These are phyloP conservation scores for Rhagoletis zephyria DNA, from an alignment of 1,140 invertebrate genomes.

Conservation along the genomic window DNA sequence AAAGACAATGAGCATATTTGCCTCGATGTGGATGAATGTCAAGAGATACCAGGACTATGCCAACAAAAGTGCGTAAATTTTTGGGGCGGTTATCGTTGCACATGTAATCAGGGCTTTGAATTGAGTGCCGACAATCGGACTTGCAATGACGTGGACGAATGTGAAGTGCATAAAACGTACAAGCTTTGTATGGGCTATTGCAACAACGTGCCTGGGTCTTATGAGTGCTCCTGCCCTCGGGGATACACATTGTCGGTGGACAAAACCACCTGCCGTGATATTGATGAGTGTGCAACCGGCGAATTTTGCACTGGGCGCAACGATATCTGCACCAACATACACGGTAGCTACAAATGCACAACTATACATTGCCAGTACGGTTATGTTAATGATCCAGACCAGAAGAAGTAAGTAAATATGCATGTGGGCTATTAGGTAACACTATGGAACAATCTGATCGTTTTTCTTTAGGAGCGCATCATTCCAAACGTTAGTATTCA, in stretches of 20 bases:
- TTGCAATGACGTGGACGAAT: conserved; percentile 91
- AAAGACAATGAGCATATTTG: conserved; percentile 75
- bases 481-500: too few relatives aligned
- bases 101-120: conserved; percentile 82
- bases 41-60: conserved; percentile 79
- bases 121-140: conserved; percentile 83
- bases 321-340: conserved; percentile 91
- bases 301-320: conserved; percentile 78
- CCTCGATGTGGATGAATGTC: conserved; percentile 81
- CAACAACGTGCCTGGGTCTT: conserved; percentile 90
- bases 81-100: conserved; percentile 87
- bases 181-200: conserved; percentile 88
- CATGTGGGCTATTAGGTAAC: too few relatives aligned
- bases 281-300: conserved; percentile 87
- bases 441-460: too few relatives aligned
- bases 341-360: conserved; percentile 90
- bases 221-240: conserved; percentile 87
- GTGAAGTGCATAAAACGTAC: conserved; percentile 80
- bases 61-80: conserved; percentile 88
- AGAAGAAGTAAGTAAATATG: conserved; percentile 80
- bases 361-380: conserved; percentile 87
- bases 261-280: conserved; percentile 86
- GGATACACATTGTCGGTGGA: conserved; percentile 85
- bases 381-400: conserved; percentile 82
- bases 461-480: too few relatives aligned